Base-by-base conservation (phyloP, 2,888 invertebrate species). In the Polymixis lichenea region DNA sequence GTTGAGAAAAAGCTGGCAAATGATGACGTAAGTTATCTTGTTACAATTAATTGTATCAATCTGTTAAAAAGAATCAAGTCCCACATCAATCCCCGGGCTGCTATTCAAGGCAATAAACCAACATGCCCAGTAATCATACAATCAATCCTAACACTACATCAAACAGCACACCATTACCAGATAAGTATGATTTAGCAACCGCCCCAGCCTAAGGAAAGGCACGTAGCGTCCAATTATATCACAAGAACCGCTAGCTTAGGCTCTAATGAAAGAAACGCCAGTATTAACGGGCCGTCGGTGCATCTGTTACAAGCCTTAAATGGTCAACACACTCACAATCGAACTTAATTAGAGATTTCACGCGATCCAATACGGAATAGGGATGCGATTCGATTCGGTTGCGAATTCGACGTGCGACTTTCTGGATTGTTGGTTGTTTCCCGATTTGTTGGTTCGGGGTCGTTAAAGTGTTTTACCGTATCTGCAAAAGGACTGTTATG, bases 281-380 rank as follows among this genome's bases (percentile, higher is more conserved):
- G 72, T 72, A 82, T 82, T 84, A 84, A 84, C 86, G 87, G 87
- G 62, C 58, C 79, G 75, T 49, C 86, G 65, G 72, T 82, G 85
- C 87, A 85, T 86, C 85, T 80, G 81, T 86, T 83, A 86, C 71
- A 66, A 68, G 72, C 88, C 87, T 80, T 90, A 87, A 86, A 91
- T 85, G 88, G 90, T 85, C 75, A 78, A 72, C 75, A 81, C 84
- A 83, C 86, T 80, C 80, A 87, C 91, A 90, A 90, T 89, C 82
- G 84, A 86, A 85, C 85, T 85, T 92, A 92, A 94, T 94, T 93
- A 92, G 90, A 90, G 85, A 91, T 91, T 94, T 92, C 93, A 93
- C 92, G 92, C 91, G 89, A 90, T 90, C 86, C 81, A 75, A 88
- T 64, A 76, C 69, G 70, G 66, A 75, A 72, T 78, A 85, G 81